Evolutionary conservation across 1,140 invertebrate genomes (phyloP), one percentile per base, ranked within the genome.

Genomic region (Mizuhopecten yessoensis): DNA sequence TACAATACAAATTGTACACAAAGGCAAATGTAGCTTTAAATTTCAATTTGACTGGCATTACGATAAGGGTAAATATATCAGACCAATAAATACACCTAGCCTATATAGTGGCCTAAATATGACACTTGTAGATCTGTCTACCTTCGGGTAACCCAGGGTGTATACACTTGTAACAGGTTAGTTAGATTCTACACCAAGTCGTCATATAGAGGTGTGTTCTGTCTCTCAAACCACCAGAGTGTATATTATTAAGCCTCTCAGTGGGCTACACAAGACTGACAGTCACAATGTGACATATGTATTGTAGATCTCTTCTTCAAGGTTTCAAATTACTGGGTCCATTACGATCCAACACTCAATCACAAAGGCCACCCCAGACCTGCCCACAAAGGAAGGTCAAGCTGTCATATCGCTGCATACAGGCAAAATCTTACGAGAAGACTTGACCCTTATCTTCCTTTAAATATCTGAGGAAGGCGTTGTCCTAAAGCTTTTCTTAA

Each of bases 1-100:
- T 75, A 75, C n/a, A n/a, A 75, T 75, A 75, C 57, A 75, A 75
- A 75, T 75, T 75, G 57, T 29, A 75, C 57, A 75, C 57, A 75
- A 75, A 75, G 57, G 23, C 57, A 75, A 45, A 75, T n/a, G 13
- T 75, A 75, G 57, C 23, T 29, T 75, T 75, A 75, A 75, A 75
- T 75, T 75, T 75, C 57, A 29, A 75, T 75, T 75, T 75, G 57
- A 75, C 57, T 75, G 57, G 57, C 57, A n/a, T 75, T 75, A 75
- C 1, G 57, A 75, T 75, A 75, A 75, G 57, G n/a, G 57, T 0
- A 75, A 75, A n/a, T 75, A n/a, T 75, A 5, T 29, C 20, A n/a
- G n/a, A 75, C 57, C 57, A n/a, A n/a, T 29, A 75, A 17, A 75
- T 75, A 57, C 23, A 57, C 15, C 45, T 39, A 13, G 36, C 5